These are phyloP conservation scores for Solenodon paradoxus DNA, from an alignment of 2,113 vertebrate species.

Conservation along the genomic window DNA sequence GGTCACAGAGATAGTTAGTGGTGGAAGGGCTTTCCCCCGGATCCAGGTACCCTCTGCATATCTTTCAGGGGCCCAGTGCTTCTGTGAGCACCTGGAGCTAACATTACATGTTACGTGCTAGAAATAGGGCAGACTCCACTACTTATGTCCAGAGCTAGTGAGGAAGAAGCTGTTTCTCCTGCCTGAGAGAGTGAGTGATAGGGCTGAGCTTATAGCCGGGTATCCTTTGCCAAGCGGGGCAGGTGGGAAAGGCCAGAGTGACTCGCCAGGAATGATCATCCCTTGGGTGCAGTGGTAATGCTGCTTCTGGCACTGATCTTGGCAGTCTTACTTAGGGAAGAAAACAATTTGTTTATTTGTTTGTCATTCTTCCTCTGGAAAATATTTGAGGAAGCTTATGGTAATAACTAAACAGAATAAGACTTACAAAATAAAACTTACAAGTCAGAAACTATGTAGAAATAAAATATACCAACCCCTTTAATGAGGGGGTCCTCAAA, in stretches of 20 bases:
- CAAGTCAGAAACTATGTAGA: not conserved
- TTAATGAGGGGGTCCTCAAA: not conserved
- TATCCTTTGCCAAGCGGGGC: not conserved
- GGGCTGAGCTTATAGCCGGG: not conserved
- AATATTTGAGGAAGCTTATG: not conserved
- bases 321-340: not conserved
- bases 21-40: not conserved
- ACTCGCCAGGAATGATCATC: not conserved
- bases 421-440: conserved; percentile 25
- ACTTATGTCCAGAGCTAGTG: not conserved
- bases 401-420: not conserved
- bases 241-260: too few relatives aligned
- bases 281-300: not conserved
- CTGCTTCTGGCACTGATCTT: not conserved
- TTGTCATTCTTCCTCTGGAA: not conserved
- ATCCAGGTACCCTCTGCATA: not conserved
- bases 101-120: not conserved
- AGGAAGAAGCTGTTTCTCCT: not conserved
- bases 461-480: not conserved
- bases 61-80: not conserved
- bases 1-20: not conserved
- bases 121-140: not conserved
- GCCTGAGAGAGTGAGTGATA: not conserved
- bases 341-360: not conserved
- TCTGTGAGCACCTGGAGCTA: not conserved